Evolutionary conservation across 2,888 invertebrate genomes (phyloP).

Genomic region (Orthonevra nobilis): DNA sequence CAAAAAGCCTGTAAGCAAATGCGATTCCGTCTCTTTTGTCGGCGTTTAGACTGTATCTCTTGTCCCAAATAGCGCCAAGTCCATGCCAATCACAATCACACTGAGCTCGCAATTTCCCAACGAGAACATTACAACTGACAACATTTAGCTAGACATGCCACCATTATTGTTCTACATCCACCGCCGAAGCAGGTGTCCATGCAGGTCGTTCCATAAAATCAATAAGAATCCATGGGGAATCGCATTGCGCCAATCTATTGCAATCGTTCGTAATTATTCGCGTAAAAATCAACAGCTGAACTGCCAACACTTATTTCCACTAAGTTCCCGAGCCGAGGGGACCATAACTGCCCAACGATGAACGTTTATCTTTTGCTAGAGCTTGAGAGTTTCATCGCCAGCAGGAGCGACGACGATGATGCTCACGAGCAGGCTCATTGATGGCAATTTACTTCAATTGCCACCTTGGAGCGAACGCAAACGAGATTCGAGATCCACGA

Average conservation of each 20-base stretch:
- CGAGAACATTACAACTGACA: not conserved
- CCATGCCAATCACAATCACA: slow-evolving; percentile 1
- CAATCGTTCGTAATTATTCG: slow-evolving; percentile 40
- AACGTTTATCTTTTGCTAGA: no score
- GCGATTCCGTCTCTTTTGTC: no score
- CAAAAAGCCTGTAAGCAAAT: no score
- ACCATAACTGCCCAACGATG: slow-evolving; percentile 2
- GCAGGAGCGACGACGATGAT: slow-evolving; percentile 26
- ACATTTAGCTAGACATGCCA: slow-evolving; percentile 8
- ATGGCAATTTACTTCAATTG: slow-evolving; percentile 65
- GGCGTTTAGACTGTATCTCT: not conserved
- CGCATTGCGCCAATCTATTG: slow-evolving; percentile 6
- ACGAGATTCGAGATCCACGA: slow-evolving; percentile 66
- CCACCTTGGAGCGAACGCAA: slow-evolving; percentile 62
- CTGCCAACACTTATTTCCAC: slow-evolving; percentile 32
- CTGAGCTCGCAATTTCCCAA: not conserved
- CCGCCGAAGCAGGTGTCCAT: slow-evolving; percentile 29
- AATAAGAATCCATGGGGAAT: slow-evolving; percentile 38
- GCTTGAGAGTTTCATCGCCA: not conserved
- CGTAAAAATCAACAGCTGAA: slow-evolving; percentile 43
- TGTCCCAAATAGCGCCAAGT: slow-evolving; percentile 16
- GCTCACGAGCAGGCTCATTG: slow-evolving; percentile 47
- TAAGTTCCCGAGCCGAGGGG: slow-evolving; percentile 1
- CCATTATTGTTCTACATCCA: slow-evolving; percentile 38
- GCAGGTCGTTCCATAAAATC: slow-evolving; percentile 22